Conservation (phyloP, 2,797 vertebrate genomes). For the Chloroceryle amazona region DNA sequence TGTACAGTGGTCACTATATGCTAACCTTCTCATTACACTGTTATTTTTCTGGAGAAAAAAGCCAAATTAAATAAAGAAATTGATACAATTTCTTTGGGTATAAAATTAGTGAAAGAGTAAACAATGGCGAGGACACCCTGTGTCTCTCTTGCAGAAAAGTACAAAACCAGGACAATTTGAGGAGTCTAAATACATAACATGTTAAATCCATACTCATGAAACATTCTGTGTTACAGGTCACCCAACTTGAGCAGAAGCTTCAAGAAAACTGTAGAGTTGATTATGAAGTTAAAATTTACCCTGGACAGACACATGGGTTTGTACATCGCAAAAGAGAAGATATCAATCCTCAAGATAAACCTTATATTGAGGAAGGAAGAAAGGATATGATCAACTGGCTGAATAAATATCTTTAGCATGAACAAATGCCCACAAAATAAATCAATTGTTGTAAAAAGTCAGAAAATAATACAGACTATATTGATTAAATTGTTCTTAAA, state of each 20-base stretch:
- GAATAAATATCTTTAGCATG: conserved; percentile 86
- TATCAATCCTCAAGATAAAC: conserved; percentile 85
- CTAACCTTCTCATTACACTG: not conserved
- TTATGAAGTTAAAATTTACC: conserved; percentile 90
- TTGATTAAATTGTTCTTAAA: not conserved
- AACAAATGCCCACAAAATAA: not conserved
- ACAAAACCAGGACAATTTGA: not conserved
- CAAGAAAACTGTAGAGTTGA: conserved; percentile 87
- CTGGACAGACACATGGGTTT: conserved; percentile 93
- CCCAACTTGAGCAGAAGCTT: conserved; percentile 83
- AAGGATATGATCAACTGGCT: conserved; percentile 91
- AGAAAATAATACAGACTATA: not conserved
- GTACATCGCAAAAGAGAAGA: conserved; percentile 93
- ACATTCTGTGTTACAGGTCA: conserved; percentile 81
- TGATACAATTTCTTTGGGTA: not conserved
- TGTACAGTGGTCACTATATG: not conserved
- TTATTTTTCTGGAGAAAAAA: not conserved
- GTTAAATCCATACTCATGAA: not conserved
- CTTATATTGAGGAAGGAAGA: conserved; percentile 87
- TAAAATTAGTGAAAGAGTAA: not conserved
- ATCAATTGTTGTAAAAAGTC: not conserved
- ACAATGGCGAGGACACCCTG: not conserved
- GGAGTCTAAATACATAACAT: not conserved
- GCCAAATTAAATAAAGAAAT: not conserved
- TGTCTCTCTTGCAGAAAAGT: not conserved